Evolutionary conservation across 1,140 invertebrate species (phyloP), one percentile per base, ranked within the genome.

Genomic region (Drusus annulatus): DNA sequence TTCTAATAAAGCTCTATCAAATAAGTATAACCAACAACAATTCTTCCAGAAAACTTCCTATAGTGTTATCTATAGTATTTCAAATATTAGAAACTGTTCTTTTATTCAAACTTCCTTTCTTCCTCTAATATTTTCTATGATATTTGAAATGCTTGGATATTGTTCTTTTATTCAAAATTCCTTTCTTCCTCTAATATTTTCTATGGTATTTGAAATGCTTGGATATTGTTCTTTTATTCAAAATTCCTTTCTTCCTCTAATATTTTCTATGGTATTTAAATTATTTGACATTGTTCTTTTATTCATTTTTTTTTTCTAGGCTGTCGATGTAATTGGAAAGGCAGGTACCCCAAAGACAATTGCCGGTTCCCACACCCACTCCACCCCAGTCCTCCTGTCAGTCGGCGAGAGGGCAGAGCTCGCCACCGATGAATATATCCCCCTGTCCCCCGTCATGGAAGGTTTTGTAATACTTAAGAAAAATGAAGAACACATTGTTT

Each of bases 311-410:
- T 65, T 75, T 82, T 82, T 88, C 21, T 89, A 96, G 93, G 98
- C 98, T 65, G 98, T 99, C 0, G 98, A 99, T 92, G 97, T 99
- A 6, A 99, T 99, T 21, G 99, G 98, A 6, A 99, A 99, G 90
- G 99, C 99, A 7, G 99, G 99, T 50, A 99, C 99, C 86, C 99
- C 98, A 0, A 99, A 99, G 90, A 99, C 98, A 0, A 99, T 99
- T 69, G 99, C 99, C 21, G 99, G 99, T 23, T 99, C 99, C 86
- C 99, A 99, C 88, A 99, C 99, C 1, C 98, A 99, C 87, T 99
- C 98, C 13, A 99, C 98, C 8, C 99, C 99, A 1, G 99, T 99
- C 13, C 89, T 99, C 28, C 89, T 99, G 51, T 98, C 97, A 0
- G 96, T 97, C 87, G 99, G 99, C 8, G 99, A 99, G 90, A 91